Evolutionary conservation across 2,113 vertebrate genomes (phyloP), one percentile per base, ranked within the genome.

Genomic region (Anolis carolinensis): DNA sequence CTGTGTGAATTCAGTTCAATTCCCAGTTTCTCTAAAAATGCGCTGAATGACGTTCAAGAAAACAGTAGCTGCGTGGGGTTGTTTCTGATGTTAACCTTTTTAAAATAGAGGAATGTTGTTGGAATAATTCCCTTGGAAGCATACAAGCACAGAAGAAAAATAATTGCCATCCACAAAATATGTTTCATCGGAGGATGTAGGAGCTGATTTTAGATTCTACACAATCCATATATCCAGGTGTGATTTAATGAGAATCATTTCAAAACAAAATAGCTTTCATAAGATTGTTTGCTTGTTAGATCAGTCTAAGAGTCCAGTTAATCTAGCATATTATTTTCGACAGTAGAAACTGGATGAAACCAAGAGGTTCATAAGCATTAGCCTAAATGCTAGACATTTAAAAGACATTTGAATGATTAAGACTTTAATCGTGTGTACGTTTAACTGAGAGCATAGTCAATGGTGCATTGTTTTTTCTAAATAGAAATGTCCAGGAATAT

Each of bases 21-120:
- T 85, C 67, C 79, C 0, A 0, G 10, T 63, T 89, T 67, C 84
- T 44, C 44, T 83, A 44, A 25, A 80, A 84, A 20, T 11, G 62
- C 72, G 9, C 85, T 23, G 27, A 27, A 78, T 52, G 13, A 36
- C 11, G 7, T 55, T 70, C 82, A 25, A 27, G 32, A 52, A 85
- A 86, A 50, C 18, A 72, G 18, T 30, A 13, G 82, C 39, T 27
- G 83, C 27, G 84, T 79, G 63, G 63, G 68, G 83, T 34, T 70
- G 21, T 78, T 62, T 34, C 32, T 4, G 73, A 77, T n/a, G 7
- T 32, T 14, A 59, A 6, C 16, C 18, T 78, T 27, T 23, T 78
- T 78, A 27, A 65, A 65, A 63, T 13, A 32, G 32, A 8, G 21
- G 4, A 20, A 5, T 79, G 11, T 18, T 39, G 23, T 23, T 78